phyloP scores from a whole-genome alignment of 2,797 vertebrate species.

The Pipistrellus pipistrellus region DNA sequence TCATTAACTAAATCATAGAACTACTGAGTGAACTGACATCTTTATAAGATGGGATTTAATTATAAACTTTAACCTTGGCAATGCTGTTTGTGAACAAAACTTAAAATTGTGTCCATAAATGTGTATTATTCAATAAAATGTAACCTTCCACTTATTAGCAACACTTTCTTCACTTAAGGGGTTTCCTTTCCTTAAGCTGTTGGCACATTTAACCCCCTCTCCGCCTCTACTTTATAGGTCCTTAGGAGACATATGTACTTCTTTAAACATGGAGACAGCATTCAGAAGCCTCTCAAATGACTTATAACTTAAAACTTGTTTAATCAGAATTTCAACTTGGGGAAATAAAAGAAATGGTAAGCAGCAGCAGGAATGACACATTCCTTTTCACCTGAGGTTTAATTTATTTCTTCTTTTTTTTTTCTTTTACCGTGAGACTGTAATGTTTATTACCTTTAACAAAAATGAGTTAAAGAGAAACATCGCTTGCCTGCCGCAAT shows the following conservation, averaged over 20 bases:
- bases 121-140: conserved; percentile 68
- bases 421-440: neutral
- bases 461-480: conserved; percentile 41
- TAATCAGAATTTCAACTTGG: conserved; percentile 14
- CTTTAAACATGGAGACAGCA: conserved; percentile 25
- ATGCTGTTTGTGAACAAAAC: conserved; percentile 78
- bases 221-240: neutral
- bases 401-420: neutral
- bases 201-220: conserved; percentile 59
- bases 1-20: conserved; percentile 84
- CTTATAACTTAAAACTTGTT: conserved; percentile 17
- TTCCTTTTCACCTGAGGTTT: neutral
- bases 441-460: neutral
- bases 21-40: conserved; percentile 77
- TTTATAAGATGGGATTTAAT: conserved; percentile 84
- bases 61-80: conserved; percentile 83
- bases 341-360: conserved; percentile 35
- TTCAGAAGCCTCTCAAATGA: neutral
- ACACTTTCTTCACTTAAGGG: conserved; percentile 68
- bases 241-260: conserved; percentile 30
- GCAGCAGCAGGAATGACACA: neutral
- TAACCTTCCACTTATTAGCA: conserved; percentile 76
- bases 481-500: neutral
- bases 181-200: conserved; percentile 75
- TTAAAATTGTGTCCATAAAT: conserved; percentile 78